Evolutionary conservation across 2,113 vertebrate species (phyloP).

Genomic region (Isichthys henryi): DNA sequence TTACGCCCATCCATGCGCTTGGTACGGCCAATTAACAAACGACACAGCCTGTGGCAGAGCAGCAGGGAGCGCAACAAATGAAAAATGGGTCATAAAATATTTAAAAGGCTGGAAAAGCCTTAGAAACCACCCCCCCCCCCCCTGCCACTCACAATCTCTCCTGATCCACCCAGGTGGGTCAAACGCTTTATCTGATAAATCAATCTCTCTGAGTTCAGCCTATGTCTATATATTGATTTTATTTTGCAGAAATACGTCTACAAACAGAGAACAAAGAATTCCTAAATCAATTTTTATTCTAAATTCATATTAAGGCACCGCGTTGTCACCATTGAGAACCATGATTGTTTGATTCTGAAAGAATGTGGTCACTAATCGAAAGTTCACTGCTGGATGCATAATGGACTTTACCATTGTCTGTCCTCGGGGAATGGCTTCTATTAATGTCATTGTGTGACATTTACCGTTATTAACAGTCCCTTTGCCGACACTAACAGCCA

Average conservation of each 20-base stretch:
- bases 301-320: not conserved
- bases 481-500: conserved; percentile 21
- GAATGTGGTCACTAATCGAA: conserved; percentile 5
- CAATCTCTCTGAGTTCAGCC: not conserved
- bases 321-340: not conserved
- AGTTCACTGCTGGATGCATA: not conserved
- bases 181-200: not conserved
- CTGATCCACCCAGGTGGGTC: not conserved
- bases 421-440: conserved; percentile 29
- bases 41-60: not conserved
- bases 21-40: not conserved
- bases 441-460: conserved; percentile 33
- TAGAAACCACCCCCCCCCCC: not conserved
- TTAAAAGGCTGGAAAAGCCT: not conserved
- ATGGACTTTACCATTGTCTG: conserved; percentile 23
- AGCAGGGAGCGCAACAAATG: not conserved
- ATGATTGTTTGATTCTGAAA: not conserved
- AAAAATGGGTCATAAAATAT: not conserved
- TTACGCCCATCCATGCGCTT: not conserved
- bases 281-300: not conserved
- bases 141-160: not conserved
- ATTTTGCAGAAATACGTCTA: not conserved
- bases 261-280: not conserved
- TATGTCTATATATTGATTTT: not conserved
- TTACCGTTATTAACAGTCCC: conserved; percentile 26